phyloP scores from a whole-genome alignment of 2,888 invertebrate species.

The Deilephila porcellus region DNA sequence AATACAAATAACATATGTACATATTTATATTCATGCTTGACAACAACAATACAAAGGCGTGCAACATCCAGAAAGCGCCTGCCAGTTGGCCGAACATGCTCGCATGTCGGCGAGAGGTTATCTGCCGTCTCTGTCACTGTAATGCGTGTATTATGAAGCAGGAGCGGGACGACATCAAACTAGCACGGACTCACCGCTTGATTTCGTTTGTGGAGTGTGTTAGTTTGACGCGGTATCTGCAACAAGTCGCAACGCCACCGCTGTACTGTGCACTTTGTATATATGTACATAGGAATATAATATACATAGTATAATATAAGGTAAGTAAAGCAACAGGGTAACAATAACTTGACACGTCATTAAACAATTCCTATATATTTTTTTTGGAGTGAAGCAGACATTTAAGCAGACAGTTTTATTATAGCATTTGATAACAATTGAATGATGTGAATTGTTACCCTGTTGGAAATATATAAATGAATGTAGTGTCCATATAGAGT shows the following conservation, averaged over 20 bases:
- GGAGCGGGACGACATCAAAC: slow-evolving; percentile 57
- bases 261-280: slow-evolving; percentile 38
- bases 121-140: slow-evolving; percentile 9
- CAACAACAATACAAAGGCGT: slow-evolving; percentile 10
- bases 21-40: slow-evolving; percentile 1
- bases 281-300: slow-evolving; percentile 13
- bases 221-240: slow-evolving; percentile 69
- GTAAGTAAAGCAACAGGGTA: not conserved
- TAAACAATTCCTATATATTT: not conserved
- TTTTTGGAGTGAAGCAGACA: not conserved
- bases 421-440: not conserved
- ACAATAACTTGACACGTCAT: not conserved
- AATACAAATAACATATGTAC: not conserved
- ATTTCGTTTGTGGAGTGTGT: slow-evolving; percentile 69
- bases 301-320: not conserved
- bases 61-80: slow-evolving; percentile 16
- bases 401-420: too few relatives aligned
- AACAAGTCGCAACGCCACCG: slow-evolving; percentile 66
- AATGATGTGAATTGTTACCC: not conserved
- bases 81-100: not conserved
- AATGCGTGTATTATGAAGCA: slow-evolving; percentile 20
- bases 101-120: not conserved
- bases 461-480: not conserved
- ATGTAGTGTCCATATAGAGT: not conserved
- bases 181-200: slow-evolving; percentile 71